phyloP scores from a whole-genome alignment of 2,888 invertebrate species.

The Chymomyza caudatula region DNA sequence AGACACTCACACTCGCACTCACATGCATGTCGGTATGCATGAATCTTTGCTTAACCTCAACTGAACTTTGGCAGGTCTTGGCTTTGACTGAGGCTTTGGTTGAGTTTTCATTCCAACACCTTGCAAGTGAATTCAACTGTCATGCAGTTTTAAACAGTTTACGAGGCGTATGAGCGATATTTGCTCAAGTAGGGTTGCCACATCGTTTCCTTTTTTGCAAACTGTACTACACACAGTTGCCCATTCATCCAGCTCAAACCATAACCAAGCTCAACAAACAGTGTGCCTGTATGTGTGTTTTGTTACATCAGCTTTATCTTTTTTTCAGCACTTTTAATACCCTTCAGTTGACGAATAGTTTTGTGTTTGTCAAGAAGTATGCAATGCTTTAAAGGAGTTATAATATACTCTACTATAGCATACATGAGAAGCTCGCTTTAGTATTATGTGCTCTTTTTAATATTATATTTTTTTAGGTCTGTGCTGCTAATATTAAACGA shows the following conservation, averaged over 20 bases:
- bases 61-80: constrained; percentile 52
- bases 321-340: constrained; percentile 6
- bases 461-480: no score
- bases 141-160: constrained; percentile 68
- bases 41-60: constrained; percentile 58
- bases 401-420: no score
- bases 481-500: no score
- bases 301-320: constrained; percentile 14
- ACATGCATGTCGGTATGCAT: no score
- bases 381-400: no score
- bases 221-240: no score
- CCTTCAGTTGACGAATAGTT: neutral
- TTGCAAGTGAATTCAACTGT: constrained; percentile 60
- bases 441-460: no score
- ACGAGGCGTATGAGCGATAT: constrained; percentile 67
- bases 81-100: neutral
- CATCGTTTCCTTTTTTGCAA: neutral
- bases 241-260: constrained; percentile 10
- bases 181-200: constrained; percentile 31
- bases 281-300: neutral
- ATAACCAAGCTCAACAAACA: neutral
- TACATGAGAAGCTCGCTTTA: no score
- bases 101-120: constrained; percentile 38
- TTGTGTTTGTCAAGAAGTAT: no score
- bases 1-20: neutral